Evolutionary conservation across 1,140 invertebrate genomes (phyloP), one percentile per base, ranked within the genome.

Genomic region (Hyles euphorbiae): DNA sequence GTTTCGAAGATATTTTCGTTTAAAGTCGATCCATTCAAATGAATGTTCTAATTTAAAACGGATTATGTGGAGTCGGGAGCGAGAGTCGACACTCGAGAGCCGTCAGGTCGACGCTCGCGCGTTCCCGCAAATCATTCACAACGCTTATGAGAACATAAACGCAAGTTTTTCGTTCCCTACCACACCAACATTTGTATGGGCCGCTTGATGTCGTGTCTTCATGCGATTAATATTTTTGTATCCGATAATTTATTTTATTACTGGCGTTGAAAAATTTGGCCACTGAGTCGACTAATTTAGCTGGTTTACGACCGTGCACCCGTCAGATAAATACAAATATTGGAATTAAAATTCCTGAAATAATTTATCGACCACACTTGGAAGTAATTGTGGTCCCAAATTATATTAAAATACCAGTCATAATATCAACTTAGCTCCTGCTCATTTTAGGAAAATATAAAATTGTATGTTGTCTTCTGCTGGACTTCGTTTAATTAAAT

Each of bases 1-100:
- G 74, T 79, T 76, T 47, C 34, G 48, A 56, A 73, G 66, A 55
- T 54, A 36, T 54, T 54, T 54, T 54, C 53, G 12, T 44, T 22
- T 54, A 40, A 63, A 55, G 56, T 49, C 43, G 34, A 63, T 40
- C 36, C 74, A 72, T 71, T 81, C 81, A 76, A 63, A 76, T 68
- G 70, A 74, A 81, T 81, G 83, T 79, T 81, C 76, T 83, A 78
- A 87, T 85, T 87, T 84, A 76, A 77, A 83, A 79, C 70, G 67
- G 70, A 62, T 77, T 80, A 81, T 71, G 22, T 32, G 50, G 9
- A 70, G 57, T 66, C 67, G 71, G 69, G 72, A 72, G 69, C 36
- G 36, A 61, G 53, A 36, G 56, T 59, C 52, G 47, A 60, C 70
- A 70, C 22, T 22, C 22, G 22, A 61, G 53, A 36, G 56, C 60